phyloP scores from a whole-genome alignment of 2,888 invertebrate species.

The Dysmachus trigonus region DNA sequence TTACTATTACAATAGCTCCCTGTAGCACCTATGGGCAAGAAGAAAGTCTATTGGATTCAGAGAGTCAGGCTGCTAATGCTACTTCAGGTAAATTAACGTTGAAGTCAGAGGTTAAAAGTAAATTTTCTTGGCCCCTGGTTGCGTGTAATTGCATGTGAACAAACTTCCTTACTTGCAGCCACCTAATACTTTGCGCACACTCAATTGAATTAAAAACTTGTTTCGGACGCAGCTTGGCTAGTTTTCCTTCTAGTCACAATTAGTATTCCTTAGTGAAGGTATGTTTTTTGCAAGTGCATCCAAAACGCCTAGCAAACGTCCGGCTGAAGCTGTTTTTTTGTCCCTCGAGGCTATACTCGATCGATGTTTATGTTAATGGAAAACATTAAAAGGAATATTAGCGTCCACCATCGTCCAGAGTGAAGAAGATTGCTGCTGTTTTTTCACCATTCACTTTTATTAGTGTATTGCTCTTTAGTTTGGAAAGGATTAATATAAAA shows the following conservation, averaged over 20 bases:
- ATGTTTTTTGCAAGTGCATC: neutral
- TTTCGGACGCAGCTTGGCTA: neutral
- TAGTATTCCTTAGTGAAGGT: neutral
- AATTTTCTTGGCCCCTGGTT: neutral
- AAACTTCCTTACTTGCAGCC: neutral
- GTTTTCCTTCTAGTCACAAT: neutral
- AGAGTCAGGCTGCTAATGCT: neutral
- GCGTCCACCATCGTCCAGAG: neutral
- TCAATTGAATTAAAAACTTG: neutral
- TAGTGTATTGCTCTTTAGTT: neutral
- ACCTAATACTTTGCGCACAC: neutral
- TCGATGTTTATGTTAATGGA: neutral
- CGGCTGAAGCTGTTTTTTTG: neutral
- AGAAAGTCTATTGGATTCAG: neutral
- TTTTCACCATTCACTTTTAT: neutral
- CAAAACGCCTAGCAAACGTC: neutral
- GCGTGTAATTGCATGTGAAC: neutral
- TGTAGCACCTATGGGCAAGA: neutral
- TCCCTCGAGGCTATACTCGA: neutral
- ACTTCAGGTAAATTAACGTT: neutral
- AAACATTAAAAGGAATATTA: neutral
- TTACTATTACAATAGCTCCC: conserved; percentile 6
- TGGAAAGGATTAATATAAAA: neutral
- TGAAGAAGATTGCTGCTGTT: neutral
- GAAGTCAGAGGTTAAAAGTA: conserved; percentile 1